Conservation (phyloP, 2,888 invertebrate genomes). For the Polymixis lichenea region DNA sequence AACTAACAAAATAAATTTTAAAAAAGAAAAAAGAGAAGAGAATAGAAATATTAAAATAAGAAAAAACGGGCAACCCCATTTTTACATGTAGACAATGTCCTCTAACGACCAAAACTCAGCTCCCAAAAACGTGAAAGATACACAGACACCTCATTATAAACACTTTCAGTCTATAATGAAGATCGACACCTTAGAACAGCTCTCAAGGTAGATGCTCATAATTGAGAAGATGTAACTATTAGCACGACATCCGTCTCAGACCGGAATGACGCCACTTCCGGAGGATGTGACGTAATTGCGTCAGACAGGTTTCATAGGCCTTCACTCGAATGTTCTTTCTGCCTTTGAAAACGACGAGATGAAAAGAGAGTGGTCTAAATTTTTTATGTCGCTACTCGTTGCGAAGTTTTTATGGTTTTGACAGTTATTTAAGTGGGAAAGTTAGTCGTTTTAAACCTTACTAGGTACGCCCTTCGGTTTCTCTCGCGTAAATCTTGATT, state of each 20-base stretch:
- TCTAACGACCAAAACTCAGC: not conserved
- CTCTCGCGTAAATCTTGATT: not conserved
- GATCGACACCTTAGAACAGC: conserved; percentile 21
- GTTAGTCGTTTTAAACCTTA: not conserved
- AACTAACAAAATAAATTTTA: no score
- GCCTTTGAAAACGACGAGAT: conserved; percentile 46
- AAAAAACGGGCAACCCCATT: not conserved
- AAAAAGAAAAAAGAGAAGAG: no score
- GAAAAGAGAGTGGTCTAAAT: not conserved
- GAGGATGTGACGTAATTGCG: conserved; percentile 63
- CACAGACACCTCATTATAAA: conserved; percentile 4
- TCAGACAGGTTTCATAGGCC: conserved; percentile 57
- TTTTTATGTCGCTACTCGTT: not conserved
- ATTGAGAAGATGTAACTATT: conserved; percentile 61
- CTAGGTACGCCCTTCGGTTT: not conserved
- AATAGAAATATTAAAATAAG: not conserved
- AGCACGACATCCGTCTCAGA: conserved; percentile 44
- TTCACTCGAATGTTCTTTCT: conserved; percentile 53
- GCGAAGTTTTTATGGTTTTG: not conserved
- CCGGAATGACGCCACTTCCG: conserved; percentile 61
- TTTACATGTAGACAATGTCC: not conserved
- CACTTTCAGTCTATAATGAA: conserved; percentile 23
- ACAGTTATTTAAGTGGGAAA: not conserved
- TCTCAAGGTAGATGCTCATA: conserved; percentile 43
- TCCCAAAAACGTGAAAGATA: not conserved